Conservation (phyloP, 53 echinoderm and acorn worm genomes). For the Echinarachnius parma region DNA sequence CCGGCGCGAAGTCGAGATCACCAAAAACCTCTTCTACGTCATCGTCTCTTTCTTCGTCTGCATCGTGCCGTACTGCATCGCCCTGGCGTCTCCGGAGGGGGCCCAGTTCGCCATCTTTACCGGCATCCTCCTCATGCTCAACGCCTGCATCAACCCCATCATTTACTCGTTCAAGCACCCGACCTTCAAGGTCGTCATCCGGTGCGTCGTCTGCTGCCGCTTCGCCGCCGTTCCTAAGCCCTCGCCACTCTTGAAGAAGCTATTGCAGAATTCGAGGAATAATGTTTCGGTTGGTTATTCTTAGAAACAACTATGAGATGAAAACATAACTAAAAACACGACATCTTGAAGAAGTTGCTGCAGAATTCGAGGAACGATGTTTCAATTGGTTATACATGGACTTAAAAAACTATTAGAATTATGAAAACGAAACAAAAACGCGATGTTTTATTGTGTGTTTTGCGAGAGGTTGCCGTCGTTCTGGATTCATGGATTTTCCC, state of each 20-base stretch:
- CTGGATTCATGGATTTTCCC: too few species aligned
- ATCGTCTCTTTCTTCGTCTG: conserved; percentile 32
- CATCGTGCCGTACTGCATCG: conserved; percentile 28
- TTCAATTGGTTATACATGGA: too few species aligned
- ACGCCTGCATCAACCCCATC: conserved; percentile 32
- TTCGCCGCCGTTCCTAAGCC: conserved; percentile 35
- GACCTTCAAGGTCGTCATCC: conserved; percentile 35
- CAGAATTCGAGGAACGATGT: too few species aligned
- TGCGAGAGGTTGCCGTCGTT: too few species aligned
- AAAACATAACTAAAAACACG: too few species aligned
- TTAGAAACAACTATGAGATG: too few species aligned
- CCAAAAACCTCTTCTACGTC: conserved; percentile 32
- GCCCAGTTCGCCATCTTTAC: conserved; percentile 5
- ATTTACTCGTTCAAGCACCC: conserved; percentile 46
- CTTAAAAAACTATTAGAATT: too few species aligned
- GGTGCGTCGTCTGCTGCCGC: conserved; percentile 14
- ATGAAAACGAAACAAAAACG: too few species aligned
- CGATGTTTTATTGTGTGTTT: too few species aligned
- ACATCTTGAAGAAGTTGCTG: too few species aligned
- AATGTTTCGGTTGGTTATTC: too few species aligned
- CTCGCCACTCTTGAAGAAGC: conserved; percentile 6
- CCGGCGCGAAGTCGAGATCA: conserved; percentile 33
- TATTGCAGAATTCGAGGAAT: too few species aligned
- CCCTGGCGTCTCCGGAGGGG: conserved; percentile 1
- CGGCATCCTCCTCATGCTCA: conserved; percentile 24